Percentiles rank a stretch among this genome's conserved stretches.
These are phyloP conservation scores for Balaeniceps rex DNA, from an alignment of 2,113 vertebrate species.

Conservation along the genomic window DNA sequence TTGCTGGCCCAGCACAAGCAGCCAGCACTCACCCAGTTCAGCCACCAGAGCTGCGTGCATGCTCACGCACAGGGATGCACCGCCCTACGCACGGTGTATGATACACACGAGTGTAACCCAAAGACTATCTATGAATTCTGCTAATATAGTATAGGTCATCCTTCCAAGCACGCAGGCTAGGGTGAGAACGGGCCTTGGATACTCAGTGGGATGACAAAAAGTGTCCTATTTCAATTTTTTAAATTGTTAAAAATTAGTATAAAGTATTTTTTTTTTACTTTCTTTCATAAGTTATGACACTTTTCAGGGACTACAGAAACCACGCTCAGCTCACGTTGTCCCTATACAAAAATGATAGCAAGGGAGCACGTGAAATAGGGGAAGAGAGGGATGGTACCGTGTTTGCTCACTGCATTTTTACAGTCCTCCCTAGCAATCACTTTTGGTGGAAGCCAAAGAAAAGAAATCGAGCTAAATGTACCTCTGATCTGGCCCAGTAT, in stretches of 20 bases:
- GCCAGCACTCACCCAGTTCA: not conserved
- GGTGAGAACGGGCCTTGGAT: not conserved
- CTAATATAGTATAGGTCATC: not conserved
- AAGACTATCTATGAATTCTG: not conserved
- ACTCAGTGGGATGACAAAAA: not conserved
- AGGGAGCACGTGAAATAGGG: not conserved
- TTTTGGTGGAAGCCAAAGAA: not conserved
- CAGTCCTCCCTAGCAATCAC: not conserved
- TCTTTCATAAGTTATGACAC: accelerated
- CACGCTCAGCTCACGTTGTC: not conserved
- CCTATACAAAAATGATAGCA: not conserved
- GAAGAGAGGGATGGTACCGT: not conserved
- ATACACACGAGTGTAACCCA: accelerated
- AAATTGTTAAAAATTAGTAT: not conserved
- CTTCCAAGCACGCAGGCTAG: not conserved
- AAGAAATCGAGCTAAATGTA: not conserved
- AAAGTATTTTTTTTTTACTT: not conserved
- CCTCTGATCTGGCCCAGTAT: not conserved
- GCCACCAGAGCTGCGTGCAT: not conserved
- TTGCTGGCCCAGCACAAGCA: not conserved
- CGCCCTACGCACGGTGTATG: not conserved
- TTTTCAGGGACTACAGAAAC: not conserved
- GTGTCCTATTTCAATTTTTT: not conserved
- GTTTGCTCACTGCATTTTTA: not conserved
- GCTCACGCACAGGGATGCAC: too few relatives aligned